phyloP scores from a whole-genome alignment of 23 tunicate species.

The Styela plicata region DNA sequence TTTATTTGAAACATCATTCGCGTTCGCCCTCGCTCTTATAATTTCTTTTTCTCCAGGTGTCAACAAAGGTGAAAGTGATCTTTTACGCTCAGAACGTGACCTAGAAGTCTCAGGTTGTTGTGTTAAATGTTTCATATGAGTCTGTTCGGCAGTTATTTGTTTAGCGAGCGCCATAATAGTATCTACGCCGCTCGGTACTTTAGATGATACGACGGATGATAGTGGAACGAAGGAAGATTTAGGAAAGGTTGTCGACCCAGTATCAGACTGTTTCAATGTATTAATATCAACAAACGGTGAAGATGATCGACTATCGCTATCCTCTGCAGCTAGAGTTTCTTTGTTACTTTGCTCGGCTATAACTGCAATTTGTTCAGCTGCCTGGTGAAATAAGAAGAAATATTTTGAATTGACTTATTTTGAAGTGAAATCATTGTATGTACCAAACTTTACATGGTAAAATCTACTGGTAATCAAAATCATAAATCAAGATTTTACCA shows the following conservation, averaged over 20 bases:
- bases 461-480: too few species aligned
- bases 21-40: neutral
- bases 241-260: neutral
- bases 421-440: too few species aligned
- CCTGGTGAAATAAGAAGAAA: neutral
- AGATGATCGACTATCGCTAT: neutral
- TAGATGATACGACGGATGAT: neutral
- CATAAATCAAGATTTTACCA: too few species aligned
- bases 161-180: conserved; percentile 27
- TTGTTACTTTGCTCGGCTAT: neutral
- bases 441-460: too few species aligned
- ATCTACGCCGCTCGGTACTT: neutral
- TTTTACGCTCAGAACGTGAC: neutral
- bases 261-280: neutral
- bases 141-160: conserved; percentile 17
- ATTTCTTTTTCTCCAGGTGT: neutral
- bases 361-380: neutral
- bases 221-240: conserved; percentile 3
- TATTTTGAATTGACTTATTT: too few species aligned
- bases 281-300: neutral
- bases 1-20: neutral
- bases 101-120: neutral
- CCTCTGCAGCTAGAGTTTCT: neutral
- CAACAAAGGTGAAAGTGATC: conserved; percentile 17
- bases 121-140: neutral